Conservation (phyloP, 2,888 invertebrate genomes). For the Heliconius charithonia region DNA sequence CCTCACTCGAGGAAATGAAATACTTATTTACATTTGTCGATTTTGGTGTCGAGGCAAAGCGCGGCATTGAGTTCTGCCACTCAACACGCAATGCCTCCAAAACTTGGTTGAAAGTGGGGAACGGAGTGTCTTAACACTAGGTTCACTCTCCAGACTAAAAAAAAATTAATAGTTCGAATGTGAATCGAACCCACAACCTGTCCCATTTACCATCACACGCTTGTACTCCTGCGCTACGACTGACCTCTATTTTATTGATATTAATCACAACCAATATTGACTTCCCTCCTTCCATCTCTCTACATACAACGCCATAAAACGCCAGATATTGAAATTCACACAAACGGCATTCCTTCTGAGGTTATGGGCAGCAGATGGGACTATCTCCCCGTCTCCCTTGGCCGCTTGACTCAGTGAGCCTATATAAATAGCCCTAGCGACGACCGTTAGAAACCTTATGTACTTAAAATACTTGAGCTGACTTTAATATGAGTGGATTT, state of each 20-base stretch:
- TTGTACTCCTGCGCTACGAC: too few species aligned
- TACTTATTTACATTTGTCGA: too few species aligned
- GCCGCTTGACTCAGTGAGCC: constrained; percentile 45
- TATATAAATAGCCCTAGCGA: constrained; percentile 35
- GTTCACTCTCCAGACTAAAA: too few species aligned
- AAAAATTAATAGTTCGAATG: too few species aligned
- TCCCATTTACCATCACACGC: too few species aligned
- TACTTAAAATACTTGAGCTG: constrained; percentile 1
- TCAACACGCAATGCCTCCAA: too few species aligned
- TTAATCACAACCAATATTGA: neutral
- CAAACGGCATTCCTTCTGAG: constrained; percentile 46
- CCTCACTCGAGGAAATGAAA: too few species aligned
- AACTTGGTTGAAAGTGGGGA: neutral
- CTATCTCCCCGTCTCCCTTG: constrained; percentile 30
- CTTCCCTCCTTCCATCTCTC: neutral
- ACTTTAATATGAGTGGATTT: neutral
- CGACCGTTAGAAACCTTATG: constrained; percentile 20
- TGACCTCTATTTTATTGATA: neutral
- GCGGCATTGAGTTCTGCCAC: too few species aligned
- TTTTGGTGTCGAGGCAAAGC: too few species aligned
- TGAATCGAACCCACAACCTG: too few species aligned
- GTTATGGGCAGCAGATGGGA: constrained; percentile 49
- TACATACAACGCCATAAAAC: constrained; percentile 13
- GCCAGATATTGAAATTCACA: constrained; percentile 48
- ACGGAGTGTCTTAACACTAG: too few species aligned